Base-by-base conservation (phyloP, 2,113 vertebrate species). In the Psittacus erithacus region DNA sequence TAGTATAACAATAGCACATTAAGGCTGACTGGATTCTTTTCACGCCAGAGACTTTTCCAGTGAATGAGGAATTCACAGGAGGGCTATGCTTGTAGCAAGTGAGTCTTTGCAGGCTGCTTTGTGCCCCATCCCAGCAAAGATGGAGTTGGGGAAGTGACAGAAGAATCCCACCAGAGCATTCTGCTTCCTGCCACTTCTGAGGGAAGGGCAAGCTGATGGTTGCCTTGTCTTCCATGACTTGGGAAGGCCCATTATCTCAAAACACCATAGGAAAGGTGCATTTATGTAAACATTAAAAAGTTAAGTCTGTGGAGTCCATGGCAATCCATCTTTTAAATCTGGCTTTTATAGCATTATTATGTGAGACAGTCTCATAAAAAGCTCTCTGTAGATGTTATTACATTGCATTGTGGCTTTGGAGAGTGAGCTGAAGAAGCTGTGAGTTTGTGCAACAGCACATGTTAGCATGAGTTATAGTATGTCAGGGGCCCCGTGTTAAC, bases 381-480 rank as follows among this genome's bases (percentile, higher is more conserved):
- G 91, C 97, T 97, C 97, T 98, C 96, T 93, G 88, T 96, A 97
- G 98, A 96, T 97, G 96, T 96, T 93, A 96, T 97, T 97, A 97
- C 81, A n/a, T 71, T 6, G 27, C 82, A 53, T 49, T 46, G 96
- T 71, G 53, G 96, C 97, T 96, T 96, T 96, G 57, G 97, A 88
- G 62, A 97, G 88, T 33, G 88, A 96, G 88, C 93, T 76, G 90
- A 94, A 93, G 97, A 90, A 97, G 93, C 96, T 90, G 95, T 44
- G 96, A 97, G 97, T 97, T 98, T 98, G 97, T 97, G 96, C 97
- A 96, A 95, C 86, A 95, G 97, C 94, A 97, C 98, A 96, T 94
- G 97, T 97, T 98, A 98, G 92, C 91, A 79, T 98, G 97, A 98
- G 91, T 97, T 98, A 97, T 97, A 95, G 96, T 60, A 96, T 98